Base-by-base conservation (phyloP, 2,797 vertebrate genomes). In the Chromis chromis region DNA sequence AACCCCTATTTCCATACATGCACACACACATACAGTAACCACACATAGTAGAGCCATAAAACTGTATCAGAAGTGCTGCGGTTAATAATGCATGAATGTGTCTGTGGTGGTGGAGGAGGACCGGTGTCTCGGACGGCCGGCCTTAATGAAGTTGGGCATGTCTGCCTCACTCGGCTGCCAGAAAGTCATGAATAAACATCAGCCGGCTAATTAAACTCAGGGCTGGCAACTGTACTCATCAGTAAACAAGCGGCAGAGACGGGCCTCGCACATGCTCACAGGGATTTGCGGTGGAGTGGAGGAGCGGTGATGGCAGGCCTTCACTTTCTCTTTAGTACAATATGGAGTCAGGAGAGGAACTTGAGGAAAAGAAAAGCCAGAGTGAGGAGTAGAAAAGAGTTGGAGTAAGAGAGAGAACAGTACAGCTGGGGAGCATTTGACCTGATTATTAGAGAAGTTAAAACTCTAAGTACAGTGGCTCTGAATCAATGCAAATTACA, bases 181-280 rank as follows among this genome's bases (percentile, higher is more conserved):
- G 82, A 76, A 66, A 81, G 70, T 88, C 92, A 93, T 94, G 91
- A 94, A 94, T 94, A 94, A 95, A 93, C 91, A 95, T 94, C 85
- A 90, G 84, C 72, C 40, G 36, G 80, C 78, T 93, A 93, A 94
- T 95, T 94, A 94, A 91, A 91, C 83, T 86, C 86, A 58, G 86
- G 52, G 54, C 78, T 65, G 86, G 90, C 84, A 86, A 88, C 88
- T 87, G 85, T 87, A 86, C 74, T 81, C 74, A 85, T 90, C 88
- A 89, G 91, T 91, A 91, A 93, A 93, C 88, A 93, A 89, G 91
- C 74, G 24, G 78, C 72, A 70, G 74, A 52, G 50, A 54, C 4
- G 44, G 44, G 44, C 87, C 78, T 70, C 22, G 39, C 78, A 74
- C 83, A 54, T 42, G 40, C 74, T 82, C 83, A 50, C 63, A 65